Evolutionary conservation across 1,140 invertebrate genomes (phyloP), one percentile per base, ranked within the genome.

Genomic region (Camponotus floridanus): DNA sequence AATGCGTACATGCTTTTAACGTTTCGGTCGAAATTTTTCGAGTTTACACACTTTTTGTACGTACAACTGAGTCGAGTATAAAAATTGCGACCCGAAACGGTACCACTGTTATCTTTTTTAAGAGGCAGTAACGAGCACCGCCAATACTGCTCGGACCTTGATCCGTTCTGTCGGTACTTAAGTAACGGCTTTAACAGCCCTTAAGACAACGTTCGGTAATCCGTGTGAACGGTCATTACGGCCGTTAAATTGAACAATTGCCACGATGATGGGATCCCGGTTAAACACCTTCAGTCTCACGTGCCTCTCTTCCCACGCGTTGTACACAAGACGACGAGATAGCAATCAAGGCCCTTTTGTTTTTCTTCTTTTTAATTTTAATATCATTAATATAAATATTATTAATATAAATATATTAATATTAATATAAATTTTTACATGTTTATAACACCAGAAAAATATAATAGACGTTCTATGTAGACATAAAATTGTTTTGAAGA

Each of bases 161-260:
- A 90, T 89, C 87, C 42, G 76, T 87, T 65, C 57, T 61, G 51
- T 31, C 48, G 79, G 67, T 55, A 87, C 85, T 90, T 87, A 81
- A 80, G 62, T 81, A 90, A 74, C 61, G 65, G 59, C 39, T 61
- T 89, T 85, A 89, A 89, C 89, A 83, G 57, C 86, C 89, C 88
- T 87, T 84, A 90, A 90, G 90, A 90, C 88, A 90, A 88, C 70
- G 86, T 80, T 87, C 80, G 64, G 68, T 78, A 68, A 90, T 59
- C 84, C 88, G 86, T 90, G 84, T 85, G 81, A 86, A 87, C 79
- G 79, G n/a, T 76, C 73, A 76, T 90, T 89, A 90, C 85, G 68
- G 6, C 33, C 65, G 86, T 86, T 87, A 86, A 91, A 91, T 92
- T 92, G 90, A 92, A 91, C 90, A 92, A 92, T 92, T 91, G 91